Base-by-base conservation (phyloP, 2,113 vertebrate genomes). In the Empidonax traillii region DNA sequence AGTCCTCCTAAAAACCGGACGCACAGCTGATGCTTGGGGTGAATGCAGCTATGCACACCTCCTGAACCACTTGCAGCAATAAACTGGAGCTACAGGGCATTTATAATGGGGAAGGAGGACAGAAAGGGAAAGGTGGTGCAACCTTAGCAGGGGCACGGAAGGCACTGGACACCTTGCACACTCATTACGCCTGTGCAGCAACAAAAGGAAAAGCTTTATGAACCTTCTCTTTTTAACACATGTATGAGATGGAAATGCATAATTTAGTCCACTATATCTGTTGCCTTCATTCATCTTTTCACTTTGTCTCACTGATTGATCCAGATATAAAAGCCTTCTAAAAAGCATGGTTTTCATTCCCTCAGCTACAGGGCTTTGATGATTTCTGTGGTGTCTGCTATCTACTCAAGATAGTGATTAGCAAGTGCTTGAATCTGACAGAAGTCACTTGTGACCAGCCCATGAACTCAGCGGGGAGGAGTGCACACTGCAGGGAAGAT, bases 361-460 rank as follows among this genome's bases (percentile, higher is more conserved):
- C 78, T 78, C 55, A 91, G 92, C 91, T 85, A 58, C 18, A 77
- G 35, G 1, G 15, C 94, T 97, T 96, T 97, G 96, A 97, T 96
- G 96, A 92, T 96, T 94, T 92, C 85, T 85, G 79, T 52, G 52
- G 84, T 96, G 91, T 93, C 95, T 96, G 86, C 94, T 86, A 95
- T 94, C 85, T 95, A 85, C 87, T 95, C 71, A 53, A 95, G 96
- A 93, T 94, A 95, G 84, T 93, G 95, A 96, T 96, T 95, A 97
- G 93, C 76, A 96, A 94, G 94, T 96, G 88, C 89, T 93, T 88
- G 35, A 92, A 95, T 96, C 92, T 96, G 92, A 97, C 86, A 96
- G 89, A 96, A 97, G 93, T 96, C 87, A 96, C 95, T 96, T 90
- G 91, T 94, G 95, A 94, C 95, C 96, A 97, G 95, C 90, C 73